A percentile compares a stretch with the other conserved stretches of the same genome.
Conservation (phyloP, 2,113 vertebrate species). For the Scopus umbretta region DNA sequence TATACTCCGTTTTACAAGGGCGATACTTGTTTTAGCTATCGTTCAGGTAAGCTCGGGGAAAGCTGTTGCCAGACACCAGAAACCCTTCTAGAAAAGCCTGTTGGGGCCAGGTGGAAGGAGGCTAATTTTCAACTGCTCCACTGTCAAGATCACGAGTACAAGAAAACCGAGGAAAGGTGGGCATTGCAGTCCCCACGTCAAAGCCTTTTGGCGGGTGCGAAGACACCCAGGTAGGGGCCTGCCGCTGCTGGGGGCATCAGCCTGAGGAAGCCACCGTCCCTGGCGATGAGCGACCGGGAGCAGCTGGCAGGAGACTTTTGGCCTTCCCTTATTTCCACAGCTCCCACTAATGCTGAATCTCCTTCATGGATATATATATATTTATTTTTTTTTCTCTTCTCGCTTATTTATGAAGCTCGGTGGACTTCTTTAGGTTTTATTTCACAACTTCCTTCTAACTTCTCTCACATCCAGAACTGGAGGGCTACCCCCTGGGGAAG, state of each 20-base stretch:
- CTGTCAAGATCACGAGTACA: not conserved
- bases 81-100: not conserved
- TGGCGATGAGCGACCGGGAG: fast-evolving
- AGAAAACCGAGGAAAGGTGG: fast-evolving
- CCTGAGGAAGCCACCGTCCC: not conserved
- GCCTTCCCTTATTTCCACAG: not conserved
- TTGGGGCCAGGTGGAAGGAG: not conserved
- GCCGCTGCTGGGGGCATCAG: not conserved
- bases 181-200: fast-evolving
- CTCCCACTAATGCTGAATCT: not conserved
- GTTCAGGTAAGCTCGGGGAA: not conserved
- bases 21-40: not conserved
- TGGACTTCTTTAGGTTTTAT: not conserved
- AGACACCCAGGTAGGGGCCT: not conserved
- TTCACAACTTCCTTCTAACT: not conserved
- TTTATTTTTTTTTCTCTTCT: no score
- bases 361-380: not conserved
- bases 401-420: not conserved
- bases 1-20: not conserved
- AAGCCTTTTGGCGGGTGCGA: not conserved
- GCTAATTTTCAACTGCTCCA: not conserved
- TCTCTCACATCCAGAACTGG: not conserved
- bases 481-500: not conserved
- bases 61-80: not conserved
- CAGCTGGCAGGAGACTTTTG: not conserved